Percentiles rank a stretch among this genome's conserved stretches.
Conservation (phyloP, 2,797 vertebrate species). For the Scleropages formosus region DNA sequence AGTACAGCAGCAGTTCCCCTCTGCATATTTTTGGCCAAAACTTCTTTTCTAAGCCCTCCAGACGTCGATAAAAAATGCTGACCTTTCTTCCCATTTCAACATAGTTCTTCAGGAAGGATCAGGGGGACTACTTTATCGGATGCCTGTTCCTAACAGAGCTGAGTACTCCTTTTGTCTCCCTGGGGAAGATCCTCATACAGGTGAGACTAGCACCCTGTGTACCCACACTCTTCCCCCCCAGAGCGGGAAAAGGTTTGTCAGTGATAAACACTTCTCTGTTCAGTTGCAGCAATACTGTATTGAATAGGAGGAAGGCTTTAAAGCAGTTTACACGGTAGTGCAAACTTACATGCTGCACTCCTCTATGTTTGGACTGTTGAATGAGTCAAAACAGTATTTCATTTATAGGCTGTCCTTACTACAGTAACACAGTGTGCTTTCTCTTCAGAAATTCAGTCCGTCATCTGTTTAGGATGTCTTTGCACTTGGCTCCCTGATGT, state of each 20-base stretch:
- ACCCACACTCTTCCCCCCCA: not conserved
- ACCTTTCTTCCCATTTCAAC: conserved; percentile 24
- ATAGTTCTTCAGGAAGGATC: conserved; percentile 84
- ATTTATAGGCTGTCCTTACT: not conserved
- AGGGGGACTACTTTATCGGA: conserved; percentile 94
- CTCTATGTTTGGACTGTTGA: too few species aligned
- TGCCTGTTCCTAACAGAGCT: conserved; percentile 93
- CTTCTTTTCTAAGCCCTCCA: conserved; percentile 8
- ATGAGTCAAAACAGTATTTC: not conserved
- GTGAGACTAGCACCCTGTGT: conserved; percentile 56
- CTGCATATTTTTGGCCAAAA: not conserved
- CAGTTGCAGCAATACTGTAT: not conserved
- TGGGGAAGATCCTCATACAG: conserved; percentile 96
- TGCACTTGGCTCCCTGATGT: not conserved
- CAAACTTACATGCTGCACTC: not conserved
- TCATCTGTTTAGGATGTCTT: not conserved
- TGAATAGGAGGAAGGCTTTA: not conserved
- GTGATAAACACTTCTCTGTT: not conserved
- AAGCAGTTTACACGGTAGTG: not conserved
- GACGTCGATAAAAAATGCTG: too few species aligned
- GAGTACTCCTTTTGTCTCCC: conserved; percentile 94
- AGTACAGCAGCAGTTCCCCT: not conserved
- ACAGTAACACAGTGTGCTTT: not conserved
- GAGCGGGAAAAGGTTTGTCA: not conserved
- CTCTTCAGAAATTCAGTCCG: not conserved